Evolutionary conservation across 2,113 vertebrate species (phyloP).

Genomic region (Actinemys pallida): DNA sequence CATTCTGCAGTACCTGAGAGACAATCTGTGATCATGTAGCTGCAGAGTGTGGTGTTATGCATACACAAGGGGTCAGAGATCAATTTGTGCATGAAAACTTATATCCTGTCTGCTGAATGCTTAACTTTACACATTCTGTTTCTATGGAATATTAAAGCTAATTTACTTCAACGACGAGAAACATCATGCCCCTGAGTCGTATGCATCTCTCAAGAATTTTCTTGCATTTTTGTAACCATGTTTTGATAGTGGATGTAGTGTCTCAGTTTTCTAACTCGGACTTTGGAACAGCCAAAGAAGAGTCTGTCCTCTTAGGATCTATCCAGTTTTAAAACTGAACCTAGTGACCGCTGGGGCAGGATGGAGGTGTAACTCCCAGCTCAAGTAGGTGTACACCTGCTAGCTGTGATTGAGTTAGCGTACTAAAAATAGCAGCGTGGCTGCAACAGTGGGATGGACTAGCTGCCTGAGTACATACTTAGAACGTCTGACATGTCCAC

Average conservation of each 20-base stretch:
- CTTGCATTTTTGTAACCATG: not conserved
- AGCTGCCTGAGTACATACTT: not conserved
- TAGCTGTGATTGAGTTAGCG: not conserved
- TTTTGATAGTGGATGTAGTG: accelerated
- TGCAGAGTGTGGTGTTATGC: not conserved
- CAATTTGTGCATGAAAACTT: not conserved
- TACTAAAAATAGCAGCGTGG: not conserved
- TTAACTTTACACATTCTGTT: not conserved
- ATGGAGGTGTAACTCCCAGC: not conserved
- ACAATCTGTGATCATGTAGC: not conserved
- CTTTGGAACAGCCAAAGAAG: not conserved
- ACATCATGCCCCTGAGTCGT: not conserved
- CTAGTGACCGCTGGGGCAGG: not conserved
- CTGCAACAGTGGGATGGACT: not conserved
- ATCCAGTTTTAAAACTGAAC: not conserved
- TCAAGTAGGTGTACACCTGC: not conserved
- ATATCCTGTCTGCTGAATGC: not conserved
- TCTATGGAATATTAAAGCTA: not conserved
- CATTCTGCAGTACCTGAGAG: not conserved
- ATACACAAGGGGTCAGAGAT: not conserved
- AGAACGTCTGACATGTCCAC: not conserved
- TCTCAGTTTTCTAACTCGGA: not conserved
- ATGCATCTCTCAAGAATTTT: not conserved
- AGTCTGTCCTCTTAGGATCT: not conserved
- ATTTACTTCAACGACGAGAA: not conserved